Evolutionary conservation across 2,797 vertebrate genomes (phyloP), one percentile per base, ranked within the genome.

Genomic region (Euthynnus affinis): DNA sequence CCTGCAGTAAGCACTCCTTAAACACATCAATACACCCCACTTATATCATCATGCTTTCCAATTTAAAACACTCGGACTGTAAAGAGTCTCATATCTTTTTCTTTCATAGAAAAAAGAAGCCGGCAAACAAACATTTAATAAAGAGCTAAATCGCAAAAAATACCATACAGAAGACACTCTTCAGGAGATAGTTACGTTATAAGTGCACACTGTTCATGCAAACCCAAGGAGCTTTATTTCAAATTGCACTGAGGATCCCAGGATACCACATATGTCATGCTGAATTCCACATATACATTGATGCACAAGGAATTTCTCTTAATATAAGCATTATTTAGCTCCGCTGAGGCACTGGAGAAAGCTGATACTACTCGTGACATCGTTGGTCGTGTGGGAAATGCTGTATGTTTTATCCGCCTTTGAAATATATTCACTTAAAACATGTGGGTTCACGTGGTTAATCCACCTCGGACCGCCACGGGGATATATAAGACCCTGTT

Each of bases 221-320:
- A 56, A 69, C 14, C 20, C n/a, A 58, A 9, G 34, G 27, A 59
- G 64, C 64, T 72, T 72, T 9, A 44, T 64, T 48, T 61, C 40
- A 61, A 72, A 78, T 61, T 63, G 27, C 5, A 59, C 0, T 61
- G 17, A 68, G 32, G 32, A 57, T 84, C 61, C 67, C 71, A 40
- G 23, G 71, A 74, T 52, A 66, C 46, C 13, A 22, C 29, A 53
- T 18, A 53, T 49, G 48, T 65, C 56, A 62, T 15, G 32, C 34
- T 64, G 46, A 64, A 67, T 66, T 55, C 37, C 55, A 70, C 63
- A 67, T 25, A 80, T 82, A 66, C 27, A 74, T 34, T 51, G 40
- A 68, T 37, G 3, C 25, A 61, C n/a, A 66, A 32, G 13, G 63
- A 62, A 71, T 62, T 56, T 61, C 46, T n/a, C 18, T 74, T 32